Base-by-base conservation (phyloP, 1,140 invertebrate species). In the Drosophila virilis region DNA sequence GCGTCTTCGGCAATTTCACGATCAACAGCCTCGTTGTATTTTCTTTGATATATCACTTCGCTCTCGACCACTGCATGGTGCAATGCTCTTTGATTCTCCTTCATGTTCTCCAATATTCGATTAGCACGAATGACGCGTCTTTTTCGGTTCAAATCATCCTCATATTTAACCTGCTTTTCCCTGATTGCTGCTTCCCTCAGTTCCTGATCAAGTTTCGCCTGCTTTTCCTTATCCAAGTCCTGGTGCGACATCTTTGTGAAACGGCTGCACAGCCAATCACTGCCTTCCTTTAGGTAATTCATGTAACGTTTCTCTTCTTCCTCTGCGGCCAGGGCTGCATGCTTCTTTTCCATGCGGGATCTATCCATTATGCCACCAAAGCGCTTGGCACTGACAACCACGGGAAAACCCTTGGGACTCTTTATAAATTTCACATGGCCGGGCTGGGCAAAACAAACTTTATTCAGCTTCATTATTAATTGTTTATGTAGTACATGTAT, bases 251-350 rank as follows among this genome's bases (percentile, higher is more conserved):
- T 77, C 8, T 86, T 81, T 2, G 68, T 59, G 17, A 91, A 91
- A 0, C 33, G 38, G 2, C 62, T 79, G 17, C 75, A 77, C 0
- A 91, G 67, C 8, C 58, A 50, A 15, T 84, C 90, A 48, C 75
- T 81, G 7, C 90, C 90, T 0, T 84, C 74, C 43, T 85, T 90
- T 0, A 91, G 71, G 22, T 91, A 90, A 50, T 84, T 66, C 12
- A 68, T 51, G 22, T 82, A 85, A 2, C 69, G 60, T 0, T 54
- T 61, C 3, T 88, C 85, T 55, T 91, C 90, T 35, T 78, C 78
- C 0, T 51, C 42, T n/a, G 72, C 60, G 6, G 54, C 80, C 50
- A 70, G 1, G 1, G 66, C 61, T 8, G 50, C 67, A 2, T 51
- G 45, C 13, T 70, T 68, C 9, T 48, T 40, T 0, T 70, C 69